Base-by-base conservation (phyloP, 2,113 vertebrate species). In the Cariama cristata region DNA sequence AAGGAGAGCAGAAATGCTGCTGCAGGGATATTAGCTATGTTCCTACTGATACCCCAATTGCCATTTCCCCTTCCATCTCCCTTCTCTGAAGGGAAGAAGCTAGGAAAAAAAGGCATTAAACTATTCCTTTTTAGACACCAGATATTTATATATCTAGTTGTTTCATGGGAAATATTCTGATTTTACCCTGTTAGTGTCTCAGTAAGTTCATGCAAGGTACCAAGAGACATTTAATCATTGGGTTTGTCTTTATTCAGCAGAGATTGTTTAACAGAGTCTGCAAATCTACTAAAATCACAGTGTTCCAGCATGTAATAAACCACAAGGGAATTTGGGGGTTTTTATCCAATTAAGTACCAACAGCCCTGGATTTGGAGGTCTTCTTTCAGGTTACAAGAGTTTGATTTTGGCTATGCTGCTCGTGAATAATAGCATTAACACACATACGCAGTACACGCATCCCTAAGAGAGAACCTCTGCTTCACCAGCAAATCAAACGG, bases 21-120 rank as follows among this genome's bases (percentile, higher is more conserved):
- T 40, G 55, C 45, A 30, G 0, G 0, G 45, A 1, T 30, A 38
- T 12, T 49, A 55, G 66, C 8, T 14, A 1, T 15, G 30, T 2
- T 49, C 14, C 42, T 66, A 13, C 44, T 45, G 63, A 56, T n/a
- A 30, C 50, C 50, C 23, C 22, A n/a, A 8, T 2, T 66, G 30
- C 11, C n/a, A 20, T 26, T 79, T 73, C 26, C 24, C 26, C 12
- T 60, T 62, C 55, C 11, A 27, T 16, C 27, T 72, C 56, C 33
- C 49, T 81, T 47, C 38, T 42, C 26, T n/a, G 28, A 64, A 64
- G 44, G n/a, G 13, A 85, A 71, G 9, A 27, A 24, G 14, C 16
- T 68, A 76, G 33, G 2, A 27, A 27, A 68, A 85, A 3, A 24
- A 44, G 2, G 3, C 2, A 0, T 75, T 77, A 26, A 81, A 52